Percentiles rank a stretch among this genome's conserved stretches.
Conservation (phyloP, 2,888 invertebrate species). For the Lepidocyrtinus sp. region DNA sequence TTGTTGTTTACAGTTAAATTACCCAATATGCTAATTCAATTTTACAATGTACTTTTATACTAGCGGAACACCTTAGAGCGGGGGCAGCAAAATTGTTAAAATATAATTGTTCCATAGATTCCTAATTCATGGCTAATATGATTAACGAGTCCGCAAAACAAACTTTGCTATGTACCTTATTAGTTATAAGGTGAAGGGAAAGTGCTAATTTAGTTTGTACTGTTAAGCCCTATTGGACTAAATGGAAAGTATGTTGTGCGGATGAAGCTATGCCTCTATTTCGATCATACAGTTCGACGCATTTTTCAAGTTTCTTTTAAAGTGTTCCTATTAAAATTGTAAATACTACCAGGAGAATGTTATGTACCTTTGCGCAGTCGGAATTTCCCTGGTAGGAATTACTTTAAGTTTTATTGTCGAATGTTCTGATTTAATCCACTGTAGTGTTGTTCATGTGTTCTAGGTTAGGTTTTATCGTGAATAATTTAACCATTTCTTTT, state of each 20-base stretch:
- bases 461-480: no score
- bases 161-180: conserved; percentile 12
- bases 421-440: no score
- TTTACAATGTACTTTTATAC: conserved; percentile 8
- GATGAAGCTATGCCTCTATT: no score
- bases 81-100: no score
- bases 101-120: background rate
- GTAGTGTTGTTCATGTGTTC: no score
- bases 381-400: no score
- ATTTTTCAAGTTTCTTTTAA: background rate
- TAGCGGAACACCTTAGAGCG: background rate
- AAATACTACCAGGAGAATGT: background rate
- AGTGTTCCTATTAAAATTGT: background rate
- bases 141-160: background rate
- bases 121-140: background rate
- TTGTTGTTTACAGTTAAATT: background rate
- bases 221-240: background rate
- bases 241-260: background rate
- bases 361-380: background rate
- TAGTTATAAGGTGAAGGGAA: background rate
- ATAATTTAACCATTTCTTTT: no score
- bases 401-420: no score
- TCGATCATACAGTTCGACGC: no score
- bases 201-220: background rate
- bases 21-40: background rate